phyloP scores from a whole-genome alignment of 2,888 invertebrate species.

The Catocala fraxini region DNA sequence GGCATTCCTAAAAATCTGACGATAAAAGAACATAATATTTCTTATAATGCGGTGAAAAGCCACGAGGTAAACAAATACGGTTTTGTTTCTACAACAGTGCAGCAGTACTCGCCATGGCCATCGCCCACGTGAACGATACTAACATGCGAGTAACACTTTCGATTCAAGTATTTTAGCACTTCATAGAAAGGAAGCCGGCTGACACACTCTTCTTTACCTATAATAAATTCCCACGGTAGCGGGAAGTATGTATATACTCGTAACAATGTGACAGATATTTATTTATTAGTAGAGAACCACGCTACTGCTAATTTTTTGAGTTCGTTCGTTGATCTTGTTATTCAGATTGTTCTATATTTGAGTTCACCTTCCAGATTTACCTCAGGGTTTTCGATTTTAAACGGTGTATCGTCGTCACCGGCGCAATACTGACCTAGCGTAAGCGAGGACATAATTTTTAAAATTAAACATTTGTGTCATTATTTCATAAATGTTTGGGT shows the following conservation, averaged over 20 bases:
- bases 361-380: too few species aligned
- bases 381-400: too few species aligned
- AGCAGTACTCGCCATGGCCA: constrained; percentile 10
- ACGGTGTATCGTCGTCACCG: too few species aligned
- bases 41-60: background rate
- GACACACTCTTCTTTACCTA: constrained; percentile 16
- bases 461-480: too few species aligned
- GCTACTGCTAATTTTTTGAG: constrained; percentile 5
- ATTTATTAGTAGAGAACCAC: constrained; percentile 11
- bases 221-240: constrained; percentile 22
- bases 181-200: constrained; percentile 25
- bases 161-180: constrained; percentile 36
- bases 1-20: too few species aligned
- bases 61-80: background rate
- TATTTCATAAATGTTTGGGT: too few species aligned
- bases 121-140: constrained; percentile 17
- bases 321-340: constrained; percentile 17
- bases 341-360: background rate
- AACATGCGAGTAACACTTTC: constrained; percentile 35
- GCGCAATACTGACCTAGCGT: too few species aligned
- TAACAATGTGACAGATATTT: constrained; percentile 8
- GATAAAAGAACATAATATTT: background rate
- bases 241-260: constrained; percentile 8
- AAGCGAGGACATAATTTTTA: too few species aligned
- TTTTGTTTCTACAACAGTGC: background rate